Conservation (phyloP, 2,113 vertebrate species). For the Lynx canadensis region DNA sequence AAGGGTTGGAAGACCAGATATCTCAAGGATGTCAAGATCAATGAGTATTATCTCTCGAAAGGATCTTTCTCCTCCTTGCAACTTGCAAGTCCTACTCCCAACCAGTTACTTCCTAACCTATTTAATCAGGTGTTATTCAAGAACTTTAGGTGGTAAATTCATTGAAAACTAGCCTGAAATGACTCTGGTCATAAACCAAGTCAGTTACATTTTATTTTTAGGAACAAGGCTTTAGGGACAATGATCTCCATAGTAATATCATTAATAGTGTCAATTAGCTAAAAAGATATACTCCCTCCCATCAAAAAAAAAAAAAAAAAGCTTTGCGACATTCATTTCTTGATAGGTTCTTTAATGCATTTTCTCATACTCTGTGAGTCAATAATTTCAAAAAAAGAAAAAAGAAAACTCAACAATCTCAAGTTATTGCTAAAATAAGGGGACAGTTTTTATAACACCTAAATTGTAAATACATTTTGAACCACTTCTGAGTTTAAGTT, state of each 20-base stretch:
- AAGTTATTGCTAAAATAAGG: slow-evolving; percentile 55
- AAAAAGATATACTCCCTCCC: not conserved
- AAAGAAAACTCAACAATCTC: not conserved
- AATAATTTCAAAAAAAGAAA: slow-evolving; percentile 32
- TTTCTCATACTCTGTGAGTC: not conserved
- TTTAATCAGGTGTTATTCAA: not conserved
- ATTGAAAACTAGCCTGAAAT: not conserved
- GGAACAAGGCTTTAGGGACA: not conserved
- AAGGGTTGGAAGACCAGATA: not conserved
- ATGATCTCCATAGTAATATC: not conserved
- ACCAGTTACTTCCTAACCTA: not conserved
- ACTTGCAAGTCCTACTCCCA: not conserved
- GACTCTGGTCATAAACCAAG: not conserved
- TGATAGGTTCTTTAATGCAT: not conserved
- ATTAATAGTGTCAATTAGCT: not conserved
- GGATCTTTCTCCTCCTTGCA: not conserved
- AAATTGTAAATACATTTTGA: not conserved
- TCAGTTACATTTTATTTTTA: slow-evolving; percentile 38
- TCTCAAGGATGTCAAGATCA: not conserved
- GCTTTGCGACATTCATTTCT: not conserved
- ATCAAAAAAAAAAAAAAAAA: not conserved
- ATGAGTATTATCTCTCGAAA: not conserved
- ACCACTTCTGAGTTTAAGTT: slow-evolving; percentile 49
- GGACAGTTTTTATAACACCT: not conserved
- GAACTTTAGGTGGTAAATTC: not conserved